Percentiles rank a stretch among this genome's conserved stretches.
Evolutionary conservation across 2,113 vertebrate genomes (phyloP).

Genomic region (Spea bombifrons): DNA sequence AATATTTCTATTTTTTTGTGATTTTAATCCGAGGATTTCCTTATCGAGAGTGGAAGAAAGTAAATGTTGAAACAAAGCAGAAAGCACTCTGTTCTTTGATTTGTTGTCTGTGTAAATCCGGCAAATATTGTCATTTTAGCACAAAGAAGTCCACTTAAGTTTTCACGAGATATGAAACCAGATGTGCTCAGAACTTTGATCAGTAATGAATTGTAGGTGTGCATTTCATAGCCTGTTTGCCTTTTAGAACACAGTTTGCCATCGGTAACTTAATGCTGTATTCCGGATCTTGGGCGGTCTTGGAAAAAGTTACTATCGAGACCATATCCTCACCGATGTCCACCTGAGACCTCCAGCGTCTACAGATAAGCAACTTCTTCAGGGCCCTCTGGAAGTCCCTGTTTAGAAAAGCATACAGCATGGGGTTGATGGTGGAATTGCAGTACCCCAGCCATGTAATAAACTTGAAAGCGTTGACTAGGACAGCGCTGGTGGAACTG

Average conservation of each 20-base stretch:
- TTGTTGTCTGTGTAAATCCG: too few species aligned
- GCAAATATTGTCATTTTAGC: too few species aligned
- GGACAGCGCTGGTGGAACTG: slow-evolving; percentile 53
- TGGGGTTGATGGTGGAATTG: slow-evolving; percentile 68
- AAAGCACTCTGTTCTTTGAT: too few species aligned
- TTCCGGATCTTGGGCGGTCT: slow-evolving; percentile 63
- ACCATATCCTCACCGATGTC: slow-evolving; percentile 66
- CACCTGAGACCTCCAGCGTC: slow-evolving; percentile 61
- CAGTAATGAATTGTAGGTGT: slow-evolving; percentile 24
- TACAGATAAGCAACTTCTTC: slow-evolving; percentile 70
- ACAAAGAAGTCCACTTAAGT: too few species aligned
- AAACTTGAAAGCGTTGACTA: slow-evolving; percentile 60
- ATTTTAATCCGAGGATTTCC: background rate
- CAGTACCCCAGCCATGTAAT: slow-evolving; percentile 69
- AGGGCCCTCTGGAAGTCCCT: slow-evolving; percentile 71
- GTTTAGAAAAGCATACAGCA: slow-evolving; percentile 67
- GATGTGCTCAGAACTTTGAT: background rate
- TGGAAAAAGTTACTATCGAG: slow-evolving; percentile 67
- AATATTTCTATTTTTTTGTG: background rate
- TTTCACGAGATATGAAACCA: too few species aligned
- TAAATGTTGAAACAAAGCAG: background rate
- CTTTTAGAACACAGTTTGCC: slow-evolving; percentile 42
- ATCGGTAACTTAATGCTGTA: slow-evolving; percentile 3
- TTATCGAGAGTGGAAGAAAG: background rate
- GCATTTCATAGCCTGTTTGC: slow-evolving; percentile 47